Evolutionary conservation across 2,797 vertebrate species (phyloP).

Genomic region (Rhincodon typus): DNA sequence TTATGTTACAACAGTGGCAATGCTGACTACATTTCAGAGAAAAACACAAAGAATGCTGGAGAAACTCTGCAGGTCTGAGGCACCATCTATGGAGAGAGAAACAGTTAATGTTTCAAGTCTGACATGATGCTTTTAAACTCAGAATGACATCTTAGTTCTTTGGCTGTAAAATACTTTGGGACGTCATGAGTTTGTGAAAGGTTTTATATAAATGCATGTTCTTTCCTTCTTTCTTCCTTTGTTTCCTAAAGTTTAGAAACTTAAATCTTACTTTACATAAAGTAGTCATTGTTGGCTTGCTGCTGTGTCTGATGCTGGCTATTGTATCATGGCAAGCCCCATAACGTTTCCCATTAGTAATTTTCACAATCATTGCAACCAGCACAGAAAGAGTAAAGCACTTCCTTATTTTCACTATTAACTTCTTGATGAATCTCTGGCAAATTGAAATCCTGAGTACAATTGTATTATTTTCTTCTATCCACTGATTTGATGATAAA

Average conservation of each 20-base stretch:
- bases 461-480: neutral
- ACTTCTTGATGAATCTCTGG: neutral
- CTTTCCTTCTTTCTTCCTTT: neutral
- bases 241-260: neutral
- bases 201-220: neutral
- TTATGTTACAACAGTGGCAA: neutral
- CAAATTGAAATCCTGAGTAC: neutral
- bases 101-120: too few relatives aligned
- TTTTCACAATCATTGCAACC: neutral
- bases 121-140: too few relatives aligned
- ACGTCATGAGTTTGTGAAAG: neutral
- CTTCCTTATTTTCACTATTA: neutral
- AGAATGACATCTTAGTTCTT: neutral
- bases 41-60: too few relatives aligned
- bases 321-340: neutral
- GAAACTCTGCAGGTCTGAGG: too few relatives aligned
- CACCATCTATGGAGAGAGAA: too few relatives aligned
- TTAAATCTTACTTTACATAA: neutral
- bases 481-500: neutral
- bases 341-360: neutral
- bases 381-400: neutral
- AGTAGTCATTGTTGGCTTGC: neutral
- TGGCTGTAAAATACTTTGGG: neutral
- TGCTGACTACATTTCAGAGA: too few relatives aligned
- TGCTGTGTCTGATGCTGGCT: neutral